Base-by-base conservation (phyloP, 92 coral and sea anemone species). In the Galaxea fascicularis region DNA sequence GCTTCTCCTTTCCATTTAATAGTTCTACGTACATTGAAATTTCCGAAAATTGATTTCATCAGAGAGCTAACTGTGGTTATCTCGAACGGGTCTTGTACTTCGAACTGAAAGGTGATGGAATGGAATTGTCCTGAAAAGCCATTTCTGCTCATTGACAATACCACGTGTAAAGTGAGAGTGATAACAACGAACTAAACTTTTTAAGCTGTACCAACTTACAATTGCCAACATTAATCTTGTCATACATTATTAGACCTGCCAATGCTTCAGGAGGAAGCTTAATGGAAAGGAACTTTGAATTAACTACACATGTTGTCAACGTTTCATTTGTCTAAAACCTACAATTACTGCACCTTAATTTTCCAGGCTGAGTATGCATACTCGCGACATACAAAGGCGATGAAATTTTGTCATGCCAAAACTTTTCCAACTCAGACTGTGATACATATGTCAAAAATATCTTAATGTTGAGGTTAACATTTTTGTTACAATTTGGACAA, bases 401-500 rank as follows among this genome's bases (percentile, higher is more conserved):
- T 41, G 74, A 80, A 67, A 69, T 66, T 45, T 45, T 3, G 28
- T 67, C 63, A 71, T 51, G 49, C 45, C 78, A 21, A 73, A 73
- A 10, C 57, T 51, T 73, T 77, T 77, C 22, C 28, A 77, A 77
- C 15, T 35, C 83, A 54, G 71, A 79, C 58, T 60, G 72, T 41
- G 58, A 60, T 35, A 65, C 31, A 63, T 79, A 65, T 24, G 27
- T 58, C 8, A 78, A 14, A 25, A 79, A 79, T 79, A 79, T 45
- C 15, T 24, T 27, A 79, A 54, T 57, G 70, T 57, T 62, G 1
- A 35, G 35, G 49, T 63, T 62, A 30, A 78, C 66, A 78, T 31
- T 58, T 57, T 62, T 62, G 84, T 78, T 78, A 78, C 84, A 78
- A 78, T 52, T 31, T 57, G 75, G 54, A 78, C 84, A 78, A 78